Conservation (phyloP, 2,113 vertebrate genomes). For the Sigmodon hispidus region DNA sequence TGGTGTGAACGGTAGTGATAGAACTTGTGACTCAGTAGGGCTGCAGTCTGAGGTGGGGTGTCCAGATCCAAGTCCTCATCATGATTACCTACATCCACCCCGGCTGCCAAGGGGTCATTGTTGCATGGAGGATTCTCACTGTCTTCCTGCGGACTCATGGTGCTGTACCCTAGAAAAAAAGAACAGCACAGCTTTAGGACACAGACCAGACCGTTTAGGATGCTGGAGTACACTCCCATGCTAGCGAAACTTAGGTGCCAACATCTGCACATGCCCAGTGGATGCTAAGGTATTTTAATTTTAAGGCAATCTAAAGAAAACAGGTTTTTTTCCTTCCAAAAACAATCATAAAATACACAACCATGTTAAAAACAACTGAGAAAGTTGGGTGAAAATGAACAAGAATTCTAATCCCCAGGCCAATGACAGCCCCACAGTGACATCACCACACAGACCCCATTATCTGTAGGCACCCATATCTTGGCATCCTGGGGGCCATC, state of each 20-base stretch:
- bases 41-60: constrained; percentile 95
- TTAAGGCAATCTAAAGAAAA: background rate
- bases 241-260: accelerated
- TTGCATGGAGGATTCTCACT: constrained; percentile 97
- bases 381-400: background rate
- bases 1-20: constrained; percentile 95
- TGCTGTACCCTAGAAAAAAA: constrained; percentile 93
- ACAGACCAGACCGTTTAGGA: background rate
- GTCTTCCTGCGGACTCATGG: constrained; percentile 99
- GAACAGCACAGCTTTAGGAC: background rate
- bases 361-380: background rate
- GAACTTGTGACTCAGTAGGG: constrained; percentile 96
- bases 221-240: background rate
- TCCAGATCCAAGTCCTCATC: constrained; percentile 97
- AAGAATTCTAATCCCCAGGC: background rate
- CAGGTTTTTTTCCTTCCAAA: background rate
- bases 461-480: background rate
- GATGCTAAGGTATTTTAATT: background rate
- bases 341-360: background rate
- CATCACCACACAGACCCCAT: background rate
- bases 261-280: background rate
- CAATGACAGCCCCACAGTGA: background rate
- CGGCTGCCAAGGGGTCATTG: constrained; percentile 94
- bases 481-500: background rate
- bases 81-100: constrained; percentile 95